Evolutionary conservation across 37 sponge, comb jelly and placozoan species (phyloP), one percentile per base, ranked within the genome.

Genomic region (Tethya wilhelma): DNA sequence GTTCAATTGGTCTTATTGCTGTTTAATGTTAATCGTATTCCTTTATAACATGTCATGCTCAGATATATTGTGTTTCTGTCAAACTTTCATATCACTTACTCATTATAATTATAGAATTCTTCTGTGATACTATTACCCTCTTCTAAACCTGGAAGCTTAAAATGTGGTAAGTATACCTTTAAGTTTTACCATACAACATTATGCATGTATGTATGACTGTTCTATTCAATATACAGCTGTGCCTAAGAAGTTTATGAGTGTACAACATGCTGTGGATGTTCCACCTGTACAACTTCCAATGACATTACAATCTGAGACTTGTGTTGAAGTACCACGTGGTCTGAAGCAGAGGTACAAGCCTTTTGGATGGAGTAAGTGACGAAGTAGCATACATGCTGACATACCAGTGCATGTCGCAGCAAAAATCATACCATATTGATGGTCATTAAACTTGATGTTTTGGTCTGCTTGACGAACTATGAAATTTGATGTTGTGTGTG

Each of bases 271-370:
- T n/a, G 64, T 82, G 46, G 43, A 25, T 12, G 38, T 44, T 49
- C 49, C 37, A 33, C 11, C 74, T 23, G 64, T 73, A 37, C 30
- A 63, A 49, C 14, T 63, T 12, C 36, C 73, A 26, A 12, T 6
- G 23, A 42, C 71, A 34, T n/a, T n/a, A n/a, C 29, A 38, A 23
- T 31, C 33, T 45, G 37, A 36, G 19, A 44, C 29, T 4, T 39
- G 55, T 41, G 68, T 84, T 42, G 36, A 38, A 22, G 17, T 41
- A 9, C 84, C 84, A 26, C 40, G 6, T 37, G 75, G 67, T 11
- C 76, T 84, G 34, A 84, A 75, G 28, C 75, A 66, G 56, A 49
- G 84, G 41, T 84, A 76, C 76, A 84, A 84, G 30, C 84, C 84
- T 28, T 84, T 84, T 75, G 84, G 84, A 56, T 67, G n/a, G 19